Base-by-base conservation (phyloP, 2,113 vertebrate species). In the Corynorhinus townsendii region DNA sequence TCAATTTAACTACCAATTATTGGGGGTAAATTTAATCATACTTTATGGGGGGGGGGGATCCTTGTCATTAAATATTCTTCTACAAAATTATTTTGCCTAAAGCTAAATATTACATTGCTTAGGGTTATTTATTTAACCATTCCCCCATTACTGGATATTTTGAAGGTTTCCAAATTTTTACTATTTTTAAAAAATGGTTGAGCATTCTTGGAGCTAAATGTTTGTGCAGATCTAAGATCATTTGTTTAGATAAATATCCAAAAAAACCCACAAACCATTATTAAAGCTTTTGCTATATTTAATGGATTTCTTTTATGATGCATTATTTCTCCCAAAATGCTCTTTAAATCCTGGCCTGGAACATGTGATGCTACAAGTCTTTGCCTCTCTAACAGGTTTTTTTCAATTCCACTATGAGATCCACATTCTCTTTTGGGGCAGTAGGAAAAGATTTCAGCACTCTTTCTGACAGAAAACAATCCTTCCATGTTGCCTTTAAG, bases 181-280 rank as follows among this genome's bases (percentile, higher is more conserved):
- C 24, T 71, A 3, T 35, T 86, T 94, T 85, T 19, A 0, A 9
- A 68, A 85, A 79, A 79, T 59, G 6, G 12, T 45, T 88, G 26
- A 83, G 40, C 2, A 72, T 45, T 40, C 30, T 90, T 93, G n/a
- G 9, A 87, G 19, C 19, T 95, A 69, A 95, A 40, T 88, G 15
- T 47, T 85, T 81, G 22, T 45, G 5, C 11, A 85, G 1, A 76
- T 92, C 54, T 86, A 11, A 56, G 54, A 76, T 66, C 8, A 90
- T 47, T 95, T 72, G 40, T 86, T 80, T 75, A 90, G 49, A 68
- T 76, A 84, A 87, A 95, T 75, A 83, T 76, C 11, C 8, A 89
- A 87, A 71, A 66, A 9, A 0, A 89, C 3, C 22, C 56, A 59
- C 56, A 91, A 93, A 86, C 59, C 38, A 89, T 66, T 80, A 49